These are phyloP conservation scores for Alauda arvensis DNA, from an alignment of 2,797 vertebrate genomes.

Conservation along the genomic window DNA sequence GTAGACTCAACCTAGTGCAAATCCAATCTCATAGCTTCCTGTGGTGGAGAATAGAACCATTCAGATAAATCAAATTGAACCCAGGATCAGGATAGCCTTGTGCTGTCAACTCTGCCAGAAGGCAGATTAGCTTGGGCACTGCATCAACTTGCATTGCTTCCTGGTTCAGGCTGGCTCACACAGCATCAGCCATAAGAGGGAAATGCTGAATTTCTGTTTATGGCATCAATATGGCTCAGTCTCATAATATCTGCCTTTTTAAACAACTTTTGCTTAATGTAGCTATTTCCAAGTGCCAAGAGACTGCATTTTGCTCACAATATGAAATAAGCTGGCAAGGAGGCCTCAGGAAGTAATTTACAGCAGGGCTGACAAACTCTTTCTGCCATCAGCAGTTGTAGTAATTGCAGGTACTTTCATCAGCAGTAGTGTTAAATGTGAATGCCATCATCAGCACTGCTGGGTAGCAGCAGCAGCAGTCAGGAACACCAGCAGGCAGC, in stretches of 20 bases:
- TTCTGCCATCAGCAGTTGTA: conserved; percentile 47
- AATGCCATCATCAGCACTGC: conserved; percentile 50
- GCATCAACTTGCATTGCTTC: not conserved
- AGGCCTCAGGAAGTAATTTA: conserved; percentile 43
- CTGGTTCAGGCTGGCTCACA: not conserved
- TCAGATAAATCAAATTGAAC: conserved; percentile 4
- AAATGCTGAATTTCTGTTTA: conserved; percentile 32
- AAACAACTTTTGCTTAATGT: conserved; percentile 40
- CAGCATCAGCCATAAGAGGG: not conserved
- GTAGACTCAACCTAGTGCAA: not conserved
- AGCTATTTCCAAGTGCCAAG: conserved; percentile 17
- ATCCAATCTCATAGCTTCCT: not conserved
- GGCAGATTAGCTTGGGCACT: not conserved
- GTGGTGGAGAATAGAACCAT: not conserved
- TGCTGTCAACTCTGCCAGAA: conserved; percentile 1
- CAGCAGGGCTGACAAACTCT: conserved; percentile 30
- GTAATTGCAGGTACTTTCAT: conserved; percentile 60
- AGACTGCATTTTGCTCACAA: conserved; percentile 30
- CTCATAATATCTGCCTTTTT: conserved; percentile 32
- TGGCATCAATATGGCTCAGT: not conserved
- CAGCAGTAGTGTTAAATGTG: conserved; percentile 51
- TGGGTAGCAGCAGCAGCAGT: conserved; percentile 2
- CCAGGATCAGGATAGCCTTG: not conserved
- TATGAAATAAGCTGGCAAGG: conserved; percentile 1
- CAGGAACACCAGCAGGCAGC: not conserved